Base-by-base conservation (phyloP, 1,140 invertebrate genomes). In the Drosophila lacteicornis region DNA sequence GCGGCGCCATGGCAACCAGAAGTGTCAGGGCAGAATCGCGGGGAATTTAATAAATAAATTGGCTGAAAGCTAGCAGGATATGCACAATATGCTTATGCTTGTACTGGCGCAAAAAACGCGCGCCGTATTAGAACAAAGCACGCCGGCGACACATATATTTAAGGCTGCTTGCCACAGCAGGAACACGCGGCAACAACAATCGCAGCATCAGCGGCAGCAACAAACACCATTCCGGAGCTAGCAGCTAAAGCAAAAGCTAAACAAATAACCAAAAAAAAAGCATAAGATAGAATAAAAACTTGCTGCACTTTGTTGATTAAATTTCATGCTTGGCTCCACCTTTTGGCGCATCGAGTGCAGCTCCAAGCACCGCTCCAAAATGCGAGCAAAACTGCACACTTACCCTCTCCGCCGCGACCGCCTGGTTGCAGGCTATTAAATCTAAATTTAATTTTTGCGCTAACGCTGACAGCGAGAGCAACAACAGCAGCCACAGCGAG, bases 251-350 rank as follows among this genome's bases (percentile, higher is more conserved):
- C 53, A 69, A 58, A 58, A 57, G 71, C 59, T 60, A 78, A 62
- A 45, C 40, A 56, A 30, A 63, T 63, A 66, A 73, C 17, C 30
- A 36, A 56, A 38, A 43, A 36, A 25, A 42, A 46, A 70, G 66
- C 43, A n/a, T n/a, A 59, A 75, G 73, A 74, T 46, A 74, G 62
- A 86, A 70, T 80, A 85, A 87, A 88, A 84, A 57, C 55, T 74
- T 74, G 80, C 69, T 87, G 83, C 83, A 87, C 83, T 87, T 87
- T 87, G 76, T 88, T 87, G 83, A 87, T 87, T 87, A 87, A 88
- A 87, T 87, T 87, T 87, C 80, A 80, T 84, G 73, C 80, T 87
- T 79, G 63, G 81, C 83, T 80, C 84, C 76, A 83, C 62, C 79
- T 82, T 79, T 79, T 78, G 75, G 66, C 51, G 66, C 74, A 79